Conservation (phyloP, 2,888 invertebrate species). For the Corythucha ciliata region DNA sequence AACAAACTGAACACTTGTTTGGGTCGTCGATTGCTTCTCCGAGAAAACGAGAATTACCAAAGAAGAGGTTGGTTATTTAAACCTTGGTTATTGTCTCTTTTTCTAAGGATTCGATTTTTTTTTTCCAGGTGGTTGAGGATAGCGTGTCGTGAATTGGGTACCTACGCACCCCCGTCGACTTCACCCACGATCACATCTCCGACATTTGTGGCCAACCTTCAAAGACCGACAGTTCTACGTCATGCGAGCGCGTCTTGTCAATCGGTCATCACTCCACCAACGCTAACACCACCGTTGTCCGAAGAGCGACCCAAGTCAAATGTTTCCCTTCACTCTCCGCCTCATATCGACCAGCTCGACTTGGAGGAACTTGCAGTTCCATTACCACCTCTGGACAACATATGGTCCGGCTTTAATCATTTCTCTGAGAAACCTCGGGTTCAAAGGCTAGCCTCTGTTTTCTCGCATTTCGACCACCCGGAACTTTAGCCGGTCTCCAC, state of each 20-base stretch:
- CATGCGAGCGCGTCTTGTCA: slow-evolving; percentile 22
- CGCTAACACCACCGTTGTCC: slow-evolving; percentile 25
- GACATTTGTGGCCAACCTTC: slow-evolving; percentile 24
- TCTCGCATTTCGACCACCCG: no score
- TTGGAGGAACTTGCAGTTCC: slow-evolving; percentile 27
- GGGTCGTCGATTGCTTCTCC: slow-evolving; percentile 20
- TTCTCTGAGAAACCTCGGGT: no score
- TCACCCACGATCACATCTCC: slow-evolving; percentile 11
- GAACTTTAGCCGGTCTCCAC: no score
- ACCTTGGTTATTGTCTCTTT: background rate
- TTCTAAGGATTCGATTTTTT: background rate
- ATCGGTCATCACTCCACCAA: slow-evolving; percentile 14
- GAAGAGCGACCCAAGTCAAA: slow-evolving; percentile 19
- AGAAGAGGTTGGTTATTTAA: slow-evolving; percentile 24
- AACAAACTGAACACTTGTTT: no score
- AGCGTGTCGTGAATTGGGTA: slow-evolving; percentile 26
- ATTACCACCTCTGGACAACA: slow-evolving; percentile 15
- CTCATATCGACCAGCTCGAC: background rate
- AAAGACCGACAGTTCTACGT: slow-evolving; percentile 27
- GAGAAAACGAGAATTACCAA: slow-evolving; percentile 29
- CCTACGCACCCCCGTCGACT: no score
- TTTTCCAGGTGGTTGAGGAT: slow-evolving; percentile 29
- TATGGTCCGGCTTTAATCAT: no score
- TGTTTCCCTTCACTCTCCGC: slow-evolving; percentile 5
- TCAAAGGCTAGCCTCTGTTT: no score